These are phyloP conservation scores for Neopelma chrysocephalum DNA, from an alignment of 2,797 vertebrate genomes.

Conservation along the genomic window DNA sequence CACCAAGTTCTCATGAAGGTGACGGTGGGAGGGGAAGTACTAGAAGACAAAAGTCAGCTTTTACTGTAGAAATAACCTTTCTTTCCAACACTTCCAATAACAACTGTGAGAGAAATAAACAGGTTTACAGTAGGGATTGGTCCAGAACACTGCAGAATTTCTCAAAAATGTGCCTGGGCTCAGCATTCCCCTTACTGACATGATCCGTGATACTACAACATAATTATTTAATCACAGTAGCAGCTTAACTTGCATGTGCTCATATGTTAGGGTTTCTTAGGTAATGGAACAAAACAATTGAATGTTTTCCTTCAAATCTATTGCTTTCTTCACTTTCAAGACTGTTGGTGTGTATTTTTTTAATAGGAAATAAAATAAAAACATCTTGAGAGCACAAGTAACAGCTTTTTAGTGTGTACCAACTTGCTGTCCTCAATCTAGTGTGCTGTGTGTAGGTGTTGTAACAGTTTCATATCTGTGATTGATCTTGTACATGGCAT, in stretches of 20 bases:
- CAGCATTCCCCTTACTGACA: background rate
- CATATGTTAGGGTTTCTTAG: background rate
- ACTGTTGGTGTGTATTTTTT: background rate
- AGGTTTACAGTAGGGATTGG: background rate
- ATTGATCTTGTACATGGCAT: background rate
- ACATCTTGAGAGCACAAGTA: background rate
- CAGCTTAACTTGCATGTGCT: background rate
- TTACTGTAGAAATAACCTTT: background rate
- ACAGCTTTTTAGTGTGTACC: background rate
- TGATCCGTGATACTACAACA: background rate
- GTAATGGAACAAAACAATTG: background rate
- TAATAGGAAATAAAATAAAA: background rate
- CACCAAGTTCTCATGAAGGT: background rate
- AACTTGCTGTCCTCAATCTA: background rate
- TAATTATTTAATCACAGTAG: background rate
- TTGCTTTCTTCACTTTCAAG: background rate
- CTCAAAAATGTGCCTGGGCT: background rate
- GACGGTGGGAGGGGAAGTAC: background rate
- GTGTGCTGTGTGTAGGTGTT: background rate
- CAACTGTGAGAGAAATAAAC: background rate
- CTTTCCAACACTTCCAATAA: background rate
- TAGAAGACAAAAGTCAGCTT: background rate
- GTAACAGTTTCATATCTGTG: background rate
- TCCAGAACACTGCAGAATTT: background rate
- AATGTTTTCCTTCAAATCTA: background rate